Percentiles rank a stretch among this genome's conserved stretches.
Conservation (phyloP, 2,888 invertebrate species). For the Ommatoiulus sabulosus region DNA sequence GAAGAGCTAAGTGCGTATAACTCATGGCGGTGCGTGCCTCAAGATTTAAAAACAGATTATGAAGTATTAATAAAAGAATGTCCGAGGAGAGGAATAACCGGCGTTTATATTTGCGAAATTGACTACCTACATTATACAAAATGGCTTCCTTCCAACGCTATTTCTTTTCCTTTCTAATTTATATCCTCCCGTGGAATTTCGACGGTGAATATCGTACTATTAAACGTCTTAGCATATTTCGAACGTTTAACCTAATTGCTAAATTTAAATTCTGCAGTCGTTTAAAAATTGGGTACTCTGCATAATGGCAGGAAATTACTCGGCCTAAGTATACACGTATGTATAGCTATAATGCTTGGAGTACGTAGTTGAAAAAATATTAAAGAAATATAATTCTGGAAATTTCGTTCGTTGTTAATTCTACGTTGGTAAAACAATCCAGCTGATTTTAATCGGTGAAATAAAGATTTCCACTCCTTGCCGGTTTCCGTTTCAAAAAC, state of each 20-base stretch:
- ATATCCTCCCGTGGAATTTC: not conserved
- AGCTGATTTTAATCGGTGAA: too few relatives aligned
- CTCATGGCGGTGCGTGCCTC: not conserved
- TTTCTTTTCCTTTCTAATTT: not conserved
- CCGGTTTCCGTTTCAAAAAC: too few relatives aligned
- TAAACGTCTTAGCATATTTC: not conserved
- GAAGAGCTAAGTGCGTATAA: conserved; percentile 21
- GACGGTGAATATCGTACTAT: not conserved
- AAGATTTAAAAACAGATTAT: conserved; percentile 40
- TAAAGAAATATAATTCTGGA: too few relatives aligned
- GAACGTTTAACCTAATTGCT: not conserved
- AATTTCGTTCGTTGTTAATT: too few relatives aligned
- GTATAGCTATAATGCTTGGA: too few relatives aligned
- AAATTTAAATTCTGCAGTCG: not conserved
- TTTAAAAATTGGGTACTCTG: not conserved
- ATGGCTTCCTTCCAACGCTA: not conserved
- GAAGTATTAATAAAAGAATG: conserved; percentile 35
- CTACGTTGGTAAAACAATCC: too few relatives aligned
- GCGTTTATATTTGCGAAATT: not conserved
- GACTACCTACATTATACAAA: not conserved
- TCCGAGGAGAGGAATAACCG: not conserved
- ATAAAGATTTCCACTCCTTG: too few relatives aligned
- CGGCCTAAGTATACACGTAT: too few relatives aligned
- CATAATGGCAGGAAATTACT: too few relatives aligned
- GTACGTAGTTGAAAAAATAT: too few relatives aligned